Base-by-base conservation (phyloP, 2,113 vertebrate genomes). In the Gymnocephalus cernua region DNA sequence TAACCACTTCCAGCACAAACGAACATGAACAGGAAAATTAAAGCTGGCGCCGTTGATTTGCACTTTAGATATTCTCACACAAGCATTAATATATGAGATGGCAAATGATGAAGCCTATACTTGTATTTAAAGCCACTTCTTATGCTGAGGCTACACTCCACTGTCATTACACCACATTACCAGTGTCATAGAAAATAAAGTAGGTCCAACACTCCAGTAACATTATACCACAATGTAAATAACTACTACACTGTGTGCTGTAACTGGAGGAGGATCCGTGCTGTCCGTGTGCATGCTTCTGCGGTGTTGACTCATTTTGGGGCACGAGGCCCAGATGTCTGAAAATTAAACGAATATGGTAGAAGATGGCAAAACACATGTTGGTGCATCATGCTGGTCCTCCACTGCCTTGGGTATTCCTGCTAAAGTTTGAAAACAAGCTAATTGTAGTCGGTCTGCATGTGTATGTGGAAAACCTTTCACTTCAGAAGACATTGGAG, bases 251-350 rank as follows among this genome's bases (percentile, higher is more conserved):
- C 38, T 21, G 53, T 48, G 77, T 48, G 65, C 50, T 77, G 79
- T 78, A 70, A 82, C 84, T 66, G 71, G 27, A 86, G 88, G 59
- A 82, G 83, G 41, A 0, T 56, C 77, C 4, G 71, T 61, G 77
- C 82, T 35, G 68, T 75, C 25, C 21, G 59, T 83, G 61, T 77
- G 77, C 80, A 66, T 58, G 74, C 81, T 87, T 84, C 79, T 90
- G 89, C 27, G 18, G 80, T 38, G 79, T 79, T 86, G 86, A 88
- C 80, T 87, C 82, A 88, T 85, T 73, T 62, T 35, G 67, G 78
- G 68, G 85, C 86, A 86, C 56, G 56, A 80, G 84, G 79, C 89
- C 48, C 89, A 88, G 86, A 93, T 89, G 88, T 88, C 85, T 79
- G 83, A 67, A 88, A 89, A 87, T 66, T 75, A 67, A 80, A 84